A percentile compares a stretch with the other conserved stretches of the same genome.
These are phyloP conservation scores for Panthera uncia DNA, from an alignment of 2,113 vertebrate genomes.

Conservation along the genomic window DNA sequence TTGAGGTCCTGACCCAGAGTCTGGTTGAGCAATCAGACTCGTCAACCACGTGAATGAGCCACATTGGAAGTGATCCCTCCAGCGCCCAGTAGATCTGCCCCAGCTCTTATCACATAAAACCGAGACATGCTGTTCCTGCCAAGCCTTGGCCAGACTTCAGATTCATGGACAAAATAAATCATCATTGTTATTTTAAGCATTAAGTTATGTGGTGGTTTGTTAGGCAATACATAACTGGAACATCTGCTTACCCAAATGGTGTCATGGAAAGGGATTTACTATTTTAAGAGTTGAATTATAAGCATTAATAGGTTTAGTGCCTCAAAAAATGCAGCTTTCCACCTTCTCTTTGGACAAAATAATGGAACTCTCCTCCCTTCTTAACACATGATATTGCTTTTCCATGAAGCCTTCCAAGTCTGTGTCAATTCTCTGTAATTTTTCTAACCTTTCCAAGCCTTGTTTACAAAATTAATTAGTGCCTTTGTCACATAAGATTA, in stretches of 20 bases:
- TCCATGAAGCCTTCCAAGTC: background rate
- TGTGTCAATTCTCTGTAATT: background rate
- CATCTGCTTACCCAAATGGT: conserved; percentile 27
- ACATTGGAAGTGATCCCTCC: background rate
- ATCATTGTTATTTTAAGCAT: conserved; percentile 46
- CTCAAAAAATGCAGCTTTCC: background rate
- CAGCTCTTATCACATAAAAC: background rate
- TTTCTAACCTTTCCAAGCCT: background rate
- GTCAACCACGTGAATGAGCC: background rate
- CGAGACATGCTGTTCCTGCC: background rate
- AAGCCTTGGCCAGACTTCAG: background rate
- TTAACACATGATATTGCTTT: background rate
- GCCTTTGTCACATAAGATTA: conserved; percentile 10
- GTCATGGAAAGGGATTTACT: background rate
- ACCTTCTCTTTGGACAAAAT: conserved; percentile 1
- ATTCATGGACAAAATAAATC: conserved; percentile 39
- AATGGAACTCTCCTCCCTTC: background rate
- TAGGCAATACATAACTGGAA: conserved; percentile 62
- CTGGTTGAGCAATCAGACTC: background rate
- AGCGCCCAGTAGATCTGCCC: background rate
- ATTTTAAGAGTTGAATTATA: conserved; percentile 50
- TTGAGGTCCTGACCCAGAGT: background rate
- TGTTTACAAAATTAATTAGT: conserved; percentile 44
- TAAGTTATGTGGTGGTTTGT: conserved; percentile 44
- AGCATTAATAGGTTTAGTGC: background rate